Conservation (phyloP, 2,888 invertebrate genomes). For the Drosophila anomelani region DNA sequence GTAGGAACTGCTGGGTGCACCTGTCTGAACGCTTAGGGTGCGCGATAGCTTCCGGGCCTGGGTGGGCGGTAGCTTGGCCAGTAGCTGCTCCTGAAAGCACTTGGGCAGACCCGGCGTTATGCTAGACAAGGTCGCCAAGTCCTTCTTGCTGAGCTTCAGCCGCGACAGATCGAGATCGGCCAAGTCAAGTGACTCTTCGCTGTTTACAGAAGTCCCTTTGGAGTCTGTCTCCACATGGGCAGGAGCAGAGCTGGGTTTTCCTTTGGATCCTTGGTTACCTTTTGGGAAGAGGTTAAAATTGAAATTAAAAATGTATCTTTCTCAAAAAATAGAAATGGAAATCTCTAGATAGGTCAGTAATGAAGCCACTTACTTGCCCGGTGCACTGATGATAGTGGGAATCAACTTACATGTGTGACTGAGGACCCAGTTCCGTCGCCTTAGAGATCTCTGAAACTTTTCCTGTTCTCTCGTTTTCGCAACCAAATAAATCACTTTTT, state of each 20-base stretch:
- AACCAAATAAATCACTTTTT: slow-evolving; percentile 71
- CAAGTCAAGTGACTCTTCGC: slow-evolving; percentile 85
- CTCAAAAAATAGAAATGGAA: neutral
- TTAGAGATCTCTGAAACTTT: slow-evolving; percentile 59
- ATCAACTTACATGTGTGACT: slow-evolving; percentile 37
- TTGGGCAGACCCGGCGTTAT: slow-evolving; percentile 90
- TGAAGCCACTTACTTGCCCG: slow-evolving; percentile 59
- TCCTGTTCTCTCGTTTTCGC: slow-evolving; percentile 58
- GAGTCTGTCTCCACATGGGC: slow-evolving; percentile 37
- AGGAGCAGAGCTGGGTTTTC: slow-evolving; percentile 43
- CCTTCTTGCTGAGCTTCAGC: slow-evolving; percentile 89
- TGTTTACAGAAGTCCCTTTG: slow-evolving; percentile 3
- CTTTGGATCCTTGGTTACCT: slow-evolving; percentile 53
- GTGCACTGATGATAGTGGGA: slow-evolving; percentile 1
- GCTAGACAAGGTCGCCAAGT: slow-evolving; percentile 89
- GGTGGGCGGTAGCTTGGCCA: slow-evolving; percentile 89
- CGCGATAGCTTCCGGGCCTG: slow-evolving; percentile 89
- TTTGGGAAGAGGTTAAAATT: slow-evolving; percentile 30
- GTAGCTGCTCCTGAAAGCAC: slow-evolving; percentile 89
- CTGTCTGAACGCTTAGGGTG: slow-evolving; percentile 86
- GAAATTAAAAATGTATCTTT: neutral
- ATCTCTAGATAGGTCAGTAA: slow-evolving; percentile 8
- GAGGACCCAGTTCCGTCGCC: slow-evolving; percentile 30
- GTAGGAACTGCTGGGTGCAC: slow-evolving; percentile 48
- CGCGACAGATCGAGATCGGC: slow-evolving; percentile 89